Percentiles rank a stretch among this genome's conserved stretches.
Evolutionary conservation across 2,113 vertebrate genomes (phyloP).

Genomic region (Corvus hawaiiensis): DNA sequence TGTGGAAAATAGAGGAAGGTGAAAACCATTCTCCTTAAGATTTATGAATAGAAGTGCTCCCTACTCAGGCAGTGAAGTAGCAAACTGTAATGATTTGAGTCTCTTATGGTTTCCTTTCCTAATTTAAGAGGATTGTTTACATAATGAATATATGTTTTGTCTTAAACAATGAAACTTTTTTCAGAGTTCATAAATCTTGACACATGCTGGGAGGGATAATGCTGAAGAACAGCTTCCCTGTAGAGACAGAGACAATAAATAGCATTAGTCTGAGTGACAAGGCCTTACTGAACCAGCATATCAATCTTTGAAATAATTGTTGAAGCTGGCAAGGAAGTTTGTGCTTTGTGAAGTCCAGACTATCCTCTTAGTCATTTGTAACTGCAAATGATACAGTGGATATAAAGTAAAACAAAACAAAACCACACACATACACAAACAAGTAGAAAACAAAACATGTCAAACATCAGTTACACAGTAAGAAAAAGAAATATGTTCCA

Average conservation of each 20-base stretch:
- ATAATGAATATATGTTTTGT: not conserved
- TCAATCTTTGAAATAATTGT: not conserved
- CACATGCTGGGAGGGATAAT: not conserved
- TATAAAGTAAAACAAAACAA: not conserved
- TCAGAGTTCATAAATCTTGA: not conserved
- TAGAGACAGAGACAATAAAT: not conserved
- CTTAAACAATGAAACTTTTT: not conserved
- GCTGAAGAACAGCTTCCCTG: not conserved
- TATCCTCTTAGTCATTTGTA: not conserved
- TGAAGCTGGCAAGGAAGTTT: not conserved
- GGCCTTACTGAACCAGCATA: not conserved
- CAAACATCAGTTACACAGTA: not conserved
- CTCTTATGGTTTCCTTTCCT: not conserved
- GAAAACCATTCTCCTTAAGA: not conserved
- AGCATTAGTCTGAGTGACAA: not conserved
- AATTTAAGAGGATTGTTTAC: not conserved
- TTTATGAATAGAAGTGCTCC: not conserved
- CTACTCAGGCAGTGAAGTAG: not conserved
- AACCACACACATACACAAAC: not conserved
- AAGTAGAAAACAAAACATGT: not conserved
- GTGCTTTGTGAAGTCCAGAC: not conserved
- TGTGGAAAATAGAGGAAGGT: not conserved
- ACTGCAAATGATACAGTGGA: not conserved
- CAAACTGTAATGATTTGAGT: not conserved
- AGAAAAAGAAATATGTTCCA: not conserved